phyloP scores from a whole-genome alignment of 2,113 vertebrate genomes.

The Hypomesus transpacificus region DNA sequence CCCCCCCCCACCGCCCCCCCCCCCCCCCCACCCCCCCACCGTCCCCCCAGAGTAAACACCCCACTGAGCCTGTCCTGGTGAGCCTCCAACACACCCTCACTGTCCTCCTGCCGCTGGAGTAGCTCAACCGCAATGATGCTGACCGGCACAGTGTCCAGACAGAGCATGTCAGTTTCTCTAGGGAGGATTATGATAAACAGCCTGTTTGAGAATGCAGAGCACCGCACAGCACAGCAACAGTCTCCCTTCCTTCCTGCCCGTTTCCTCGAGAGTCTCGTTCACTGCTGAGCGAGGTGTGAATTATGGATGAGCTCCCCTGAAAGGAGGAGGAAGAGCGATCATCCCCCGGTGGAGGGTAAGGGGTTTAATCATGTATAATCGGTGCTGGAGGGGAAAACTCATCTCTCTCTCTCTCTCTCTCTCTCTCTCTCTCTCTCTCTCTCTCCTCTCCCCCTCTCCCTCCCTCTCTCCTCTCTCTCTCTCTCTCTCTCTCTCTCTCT shows the following conservation, averaged over 20 bases:
- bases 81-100: too few relatives aligned
- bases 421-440: background rate
- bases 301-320: too few relatives aligned
- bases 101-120: too few relatives aligned
- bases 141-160: constrained; percentile 4
- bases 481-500: background rate
- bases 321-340: too few relatives aligned
- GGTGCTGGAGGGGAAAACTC: too few relatives aligned
- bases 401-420: background rate
- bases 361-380: too few relatives aligned
- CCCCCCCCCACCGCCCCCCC: too few relatives aligned
- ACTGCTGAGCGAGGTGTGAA: constrained; percentile 23
- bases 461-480: background rate
- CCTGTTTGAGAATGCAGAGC: constrained; percentile 44
- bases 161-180: constrained; percentile 32
- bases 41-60: too few relatives aligned
- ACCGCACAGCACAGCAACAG: constrained; percentile 18
- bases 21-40: too few relatives aligned
- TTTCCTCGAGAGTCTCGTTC: constrained; percentile 30
- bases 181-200: constrained; percentile 55
- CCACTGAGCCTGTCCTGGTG: too few relatives aligned
- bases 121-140: too few relatives aligned
- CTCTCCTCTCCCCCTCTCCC: background rate
- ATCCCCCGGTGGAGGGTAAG: too few relatives aligned
- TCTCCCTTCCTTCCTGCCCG: background rate